Base-by-base conservation (phyloP, 2,888 invertebrate species). In the Isoperla grammatica region DNA sequence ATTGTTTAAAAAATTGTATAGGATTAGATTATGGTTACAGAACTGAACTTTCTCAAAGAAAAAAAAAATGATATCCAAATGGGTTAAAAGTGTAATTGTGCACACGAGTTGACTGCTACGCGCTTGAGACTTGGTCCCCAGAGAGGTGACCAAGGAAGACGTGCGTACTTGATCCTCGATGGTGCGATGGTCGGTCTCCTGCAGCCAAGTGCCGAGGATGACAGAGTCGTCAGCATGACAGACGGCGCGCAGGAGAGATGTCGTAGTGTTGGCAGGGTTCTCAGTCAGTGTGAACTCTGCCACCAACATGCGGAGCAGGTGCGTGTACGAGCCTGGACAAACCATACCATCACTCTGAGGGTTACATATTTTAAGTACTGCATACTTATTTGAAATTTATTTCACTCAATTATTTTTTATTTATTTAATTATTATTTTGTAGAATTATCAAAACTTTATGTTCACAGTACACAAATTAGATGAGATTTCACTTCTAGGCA, bases 251-350 rank as follows among this genome's bases (percentile, higher is more conserved):
- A 93, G 76, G 64, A 89, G 80, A 0, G 94, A 94, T 17, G 87
- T 93, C 0, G 93, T 90, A 2, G 95, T 95, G 67, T 91, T 92
- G 11, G 94, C 92, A 19, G 88, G 88, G 72, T 95, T 95, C 72
- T 98, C 98, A 0, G 95, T 89, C 13, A 96, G 77, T 0, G 96
- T 97, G 68, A 98, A 89, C 74, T 98, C 98, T 0, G 95, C 93
- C 5, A 92, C 97, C 50, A 98, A 78, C 81, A 96, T 90, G 67
- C 95, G 80, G 63, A 96, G 76, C 56, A 98, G 78, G 70, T 93
- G 89, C 17, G 95, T 92, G 69, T 94, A 92, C 15, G 87, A 88
- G 64, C 84, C 82, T 83, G 63, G 1, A 68, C n/a, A n/a, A n/a
- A n/a, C n/a, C n/a, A n/a, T 65, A 59, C 40, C n/a, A n/a, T n/a